Evolutionary conservation across 1,140 invertebrate genomes (phyloP).

Genomic region (Idris sp.): DNA sequence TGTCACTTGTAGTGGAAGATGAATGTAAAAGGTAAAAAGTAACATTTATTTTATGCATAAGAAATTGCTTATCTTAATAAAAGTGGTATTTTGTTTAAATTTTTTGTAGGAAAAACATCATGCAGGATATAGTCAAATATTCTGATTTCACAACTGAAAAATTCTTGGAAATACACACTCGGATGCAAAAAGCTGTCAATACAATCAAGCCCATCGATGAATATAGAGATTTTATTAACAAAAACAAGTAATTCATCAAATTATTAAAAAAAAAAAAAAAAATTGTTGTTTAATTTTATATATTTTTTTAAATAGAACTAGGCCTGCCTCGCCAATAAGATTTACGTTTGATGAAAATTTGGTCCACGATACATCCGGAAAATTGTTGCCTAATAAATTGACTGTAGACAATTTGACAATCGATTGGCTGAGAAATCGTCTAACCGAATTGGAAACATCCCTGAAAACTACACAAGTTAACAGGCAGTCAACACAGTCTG

Average conservation of each 20-base stretch:
- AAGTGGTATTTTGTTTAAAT: no score
- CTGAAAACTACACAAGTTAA: constrained; percentile 73
- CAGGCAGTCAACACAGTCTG: constrained; percentile 70
- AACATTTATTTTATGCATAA: no score
- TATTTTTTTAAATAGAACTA: constrained; percentile 81
- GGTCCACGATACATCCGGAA: constrained; percentile 89
- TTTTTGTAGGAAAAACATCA: constrained; percentile 83
- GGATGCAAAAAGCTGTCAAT: constrained; percentile 84
- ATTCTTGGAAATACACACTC: constrained; percentile 85
- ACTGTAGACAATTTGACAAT: constrained; percentile 94
- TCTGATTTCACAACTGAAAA: constrained; percentile 87
- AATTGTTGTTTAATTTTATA: no score
- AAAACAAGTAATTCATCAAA: constrained; percentile 84
- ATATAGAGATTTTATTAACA: constrained; percentile 89
- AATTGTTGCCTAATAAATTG: constrained; percentile 88
- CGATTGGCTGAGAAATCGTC: constrained; percentile 88
- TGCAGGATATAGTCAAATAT: constrained; percentile 85
- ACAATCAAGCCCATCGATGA: constrained; percentile 87
- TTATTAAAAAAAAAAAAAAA: not conserved
- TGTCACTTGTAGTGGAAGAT: no score
- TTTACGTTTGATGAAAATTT: constrained; percentile 91
- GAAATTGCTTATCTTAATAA: no score
- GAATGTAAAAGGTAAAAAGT: no score
- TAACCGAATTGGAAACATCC: constrained; percentile 85
- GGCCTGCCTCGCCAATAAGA: constrained; percentile 84